Percentiles rank a stretch among this genome's conserved stretches.
phyloP scores from a whole-genome alignment of 2,888 invertebrate genomes.

The Dynastes maya region DNA sequence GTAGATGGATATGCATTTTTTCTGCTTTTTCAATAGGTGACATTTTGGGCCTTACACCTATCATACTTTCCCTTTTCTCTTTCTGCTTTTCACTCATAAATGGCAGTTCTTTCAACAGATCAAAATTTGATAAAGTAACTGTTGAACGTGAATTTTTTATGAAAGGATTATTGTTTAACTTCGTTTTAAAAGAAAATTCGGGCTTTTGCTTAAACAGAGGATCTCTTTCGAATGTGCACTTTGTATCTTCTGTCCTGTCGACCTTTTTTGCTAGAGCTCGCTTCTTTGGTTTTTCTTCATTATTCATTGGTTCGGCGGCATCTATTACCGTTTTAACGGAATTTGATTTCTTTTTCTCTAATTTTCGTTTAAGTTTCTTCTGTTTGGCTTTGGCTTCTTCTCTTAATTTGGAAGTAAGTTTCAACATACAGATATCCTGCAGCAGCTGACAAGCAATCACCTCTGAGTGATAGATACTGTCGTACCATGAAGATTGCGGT shows the following conservation, averaged over 20 bases:
- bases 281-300: constrained; percentile 26
- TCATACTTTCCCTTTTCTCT: neutral
- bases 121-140: constrained; percentile 31
- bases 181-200: constrained; percentile 14
- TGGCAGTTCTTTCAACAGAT: constrained; percentile 42
- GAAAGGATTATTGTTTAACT: neutral
- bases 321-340: constrained; percentile 25
- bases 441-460: constrained; percentile 51
- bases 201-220: neutral
- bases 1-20: neutral
- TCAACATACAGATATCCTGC: constrained; percentile 52
- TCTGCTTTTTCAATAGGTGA: neutral
- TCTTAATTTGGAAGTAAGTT: constrained; percentile 50
- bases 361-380: constrained; percentile 46
- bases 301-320: neutral
- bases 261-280: constrained; percentile 8
- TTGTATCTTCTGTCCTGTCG: constrained; percentile 2
- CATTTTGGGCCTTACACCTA: neutral
- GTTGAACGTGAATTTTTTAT: neutral
- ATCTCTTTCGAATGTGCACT: neutral
- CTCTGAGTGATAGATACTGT: constrained; percentile 27
- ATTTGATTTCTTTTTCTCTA: constrained; percentile 39
- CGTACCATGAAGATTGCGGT: constrained; percentile 10
- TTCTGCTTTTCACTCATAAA: constrained; percentile 12
- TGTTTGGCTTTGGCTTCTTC: constrained; percentile 42